Evolutionary conservation across 1,140 invertebrate genomes (phyloP).

Genomic region (Platyscapa corneri): DNA sequence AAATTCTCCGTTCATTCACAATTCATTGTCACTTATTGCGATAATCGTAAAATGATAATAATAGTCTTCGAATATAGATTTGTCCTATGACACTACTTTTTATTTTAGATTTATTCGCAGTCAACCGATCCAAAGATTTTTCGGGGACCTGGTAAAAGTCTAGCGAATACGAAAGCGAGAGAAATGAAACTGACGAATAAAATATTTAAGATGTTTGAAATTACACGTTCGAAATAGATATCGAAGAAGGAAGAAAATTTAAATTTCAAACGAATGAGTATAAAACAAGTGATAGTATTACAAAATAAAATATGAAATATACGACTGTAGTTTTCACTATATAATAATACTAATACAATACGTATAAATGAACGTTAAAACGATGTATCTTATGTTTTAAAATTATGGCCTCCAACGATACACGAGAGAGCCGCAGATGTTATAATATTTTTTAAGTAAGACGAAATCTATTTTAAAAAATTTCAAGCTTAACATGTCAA

Average conservation of each 20-base stretch:
- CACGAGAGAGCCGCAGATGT: not conserved
- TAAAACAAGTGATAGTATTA: not conserved
- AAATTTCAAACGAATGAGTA: not conserved
- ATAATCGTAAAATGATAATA: too few relatives aligned
- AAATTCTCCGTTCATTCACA: too few relatives aligned
- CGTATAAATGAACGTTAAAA: not conserved
- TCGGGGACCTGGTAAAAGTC: too few relatives aligned
- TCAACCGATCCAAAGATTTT: not conserved
- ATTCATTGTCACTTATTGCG: too few relatives aligned
- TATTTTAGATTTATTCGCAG: not conserved
- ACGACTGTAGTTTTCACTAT: not conserved
- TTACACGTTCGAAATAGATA: not conserved
- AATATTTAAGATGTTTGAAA: not conserved
- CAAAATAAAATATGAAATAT: not conserved
- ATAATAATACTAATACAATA: not conserved
- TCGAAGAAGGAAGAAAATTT: not conserved
- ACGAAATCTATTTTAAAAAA: not conserved
- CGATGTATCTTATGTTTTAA: not conserved
- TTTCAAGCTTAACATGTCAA: not conserved
- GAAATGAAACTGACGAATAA: not conserved
- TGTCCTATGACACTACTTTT: not conserved
- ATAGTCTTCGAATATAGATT: not conserved
- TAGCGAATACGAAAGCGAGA: not conserved
- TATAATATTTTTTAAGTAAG: not conserved
- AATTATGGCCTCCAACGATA: not conserved